Conservation (phyloP, 2,113 vertebrate species). For the Cyphomyrus plagiostoma region DNA sequence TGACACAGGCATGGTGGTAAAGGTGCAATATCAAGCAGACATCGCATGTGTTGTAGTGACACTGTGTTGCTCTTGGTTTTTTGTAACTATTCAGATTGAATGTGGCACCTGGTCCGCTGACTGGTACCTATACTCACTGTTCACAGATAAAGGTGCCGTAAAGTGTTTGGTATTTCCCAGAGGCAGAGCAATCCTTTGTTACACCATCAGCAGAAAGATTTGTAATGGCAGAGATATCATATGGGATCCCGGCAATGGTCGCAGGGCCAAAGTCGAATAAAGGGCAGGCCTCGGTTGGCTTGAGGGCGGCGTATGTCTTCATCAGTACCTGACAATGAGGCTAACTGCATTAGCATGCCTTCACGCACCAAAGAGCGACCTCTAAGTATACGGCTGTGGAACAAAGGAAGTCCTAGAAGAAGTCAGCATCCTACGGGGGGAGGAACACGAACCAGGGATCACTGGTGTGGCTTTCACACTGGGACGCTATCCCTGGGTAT, state of each 20-base stretch:
- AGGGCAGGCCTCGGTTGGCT: background rate
- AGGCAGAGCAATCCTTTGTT: background rate
- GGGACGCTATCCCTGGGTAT: slow-evolving; percentile 44
- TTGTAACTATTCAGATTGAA: background rate
- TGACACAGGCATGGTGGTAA: background rate
- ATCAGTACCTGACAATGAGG: background rate
- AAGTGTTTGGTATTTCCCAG: background rate
- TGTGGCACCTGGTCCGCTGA: background rate
- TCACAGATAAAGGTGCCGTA: background rate
- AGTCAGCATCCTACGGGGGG: background rate
- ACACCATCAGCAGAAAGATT: background rate
- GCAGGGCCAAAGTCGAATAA: background rate
- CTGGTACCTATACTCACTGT: background rate
- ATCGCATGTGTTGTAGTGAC: background rate
- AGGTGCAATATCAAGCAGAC: background rate
- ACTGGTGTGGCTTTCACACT: slow-evolving; percentile 48
- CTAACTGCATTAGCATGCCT: background rate
- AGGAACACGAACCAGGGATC: background rate
- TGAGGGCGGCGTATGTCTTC: background rate
- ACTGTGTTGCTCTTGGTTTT: background rate
- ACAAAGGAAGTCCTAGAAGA: background rate
- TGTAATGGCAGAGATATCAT: background rate
- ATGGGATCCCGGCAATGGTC: background rate
- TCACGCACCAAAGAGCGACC: background rate
- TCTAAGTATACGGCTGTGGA: background rate